Base-by-base conservation (phyloP, 2,888 invertebrate species). In the Allophyes oxyacanthae region DNA sequence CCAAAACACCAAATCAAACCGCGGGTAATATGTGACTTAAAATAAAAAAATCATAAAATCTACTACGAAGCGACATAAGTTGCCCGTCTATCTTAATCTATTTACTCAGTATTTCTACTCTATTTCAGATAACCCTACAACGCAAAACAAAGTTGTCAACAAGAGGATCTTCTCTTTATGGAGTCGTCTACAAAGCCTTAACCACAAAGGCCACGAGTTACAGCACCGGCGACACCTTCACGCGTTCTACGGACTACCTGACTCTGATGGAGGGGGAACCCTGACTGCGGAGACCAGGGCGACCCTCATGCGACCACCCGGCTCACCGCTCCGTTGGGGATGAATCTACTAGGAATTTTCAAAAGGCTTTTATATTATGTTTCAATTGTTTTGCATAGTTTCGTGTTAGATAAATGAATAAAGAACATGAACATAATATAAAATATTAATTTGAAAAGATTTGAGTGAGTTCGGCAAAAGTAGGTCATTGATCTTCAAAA, bases 271-370 rank as follows among this genome's bases (percentile, higher is more conserved):
- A 4, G 80, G 83, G 15, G 84, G 84, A 1, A 71, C 79, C 1
- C 84, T 93, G 14, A 92, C 92, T 0, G 92, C 93, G 0, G 91
- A 93, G 65, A 91, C 93, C 49, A 88, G 93, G 64, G 89, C 73
- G 9, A 86, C 85, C 1, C 82, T 91, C 58, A 82, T 90, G 79
- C 82, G 94, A 84, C 93, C 94, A 55, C 92, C 94, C 3, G 94
- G 94, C 61, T 92, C 93, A 11, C 94, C 94, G 2, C 77, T 94
- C 33, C 84, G 94, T 65, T 94, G 93, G 92, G 92, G 94, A 54
- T 91, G 79, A 90, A 77, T 71, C 50, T 33, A 52, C 41, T 57
- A 58, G 41, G n/a, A 62, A 55, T 61, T 42, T 55, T 59, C 8
- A 49, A 53, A 45, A 37, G 38, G 63, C 64, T 62, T 64, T 43